phyloP scores from a whole-genome alignment of 2,888 invertebrate species.

The Harmothoe impar region DNA sequence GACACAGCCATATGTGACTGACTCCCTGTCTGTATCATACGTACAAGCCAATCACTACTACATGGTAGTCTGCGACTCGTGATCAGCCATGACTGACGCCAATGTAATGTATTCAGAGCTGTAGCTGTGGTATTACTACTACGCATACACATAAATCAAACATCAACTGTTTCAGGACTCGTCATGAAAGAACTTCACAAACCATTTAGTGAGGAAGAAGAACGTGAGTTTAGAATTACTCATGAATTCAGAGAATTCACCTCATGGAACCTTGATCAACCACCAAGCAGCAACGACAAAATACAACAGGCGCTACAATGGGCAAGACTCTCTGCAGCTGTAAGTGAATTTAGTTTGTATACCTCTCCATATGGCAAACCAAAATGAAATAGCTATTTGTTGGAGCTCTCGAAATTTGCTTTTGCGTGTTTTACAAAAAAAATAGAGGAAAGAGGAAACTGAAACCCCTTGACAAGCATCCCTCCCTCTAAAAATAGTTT shows the following conservation, averaged over 20 bases:
- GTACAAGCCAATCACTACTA: too few species aligned
- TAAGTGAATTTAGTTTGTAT: background rate
- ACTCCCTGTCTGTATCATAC: too few species aligned
- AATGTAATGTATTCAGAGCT: too few species aligned
- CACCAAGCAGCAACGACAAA: conserved; percentile 28
- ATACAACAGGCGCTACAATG: conserved; percentile 52
- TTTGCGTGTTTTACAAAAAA: background rate
- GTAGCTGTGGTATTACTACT: too few species aligned
- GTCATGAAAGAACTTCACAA: conserved; percentile 37
- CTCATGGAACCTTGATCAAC: conserved; percentile 31
- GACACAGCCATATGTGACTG: too few species aligned
- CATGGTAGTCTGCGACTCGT: too few species aligned
- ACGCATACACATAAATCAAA: too few species aligned
- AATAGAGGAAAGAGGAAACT: background rate
- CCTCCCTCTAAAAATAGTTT: background rate
- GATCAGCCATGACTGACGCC: too few species aligned
- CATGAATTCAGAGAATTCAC: conserved; percentile 51
- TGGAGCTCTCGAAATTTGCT: background rate
- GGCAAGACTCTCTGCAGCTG: conserved; percentile 4
- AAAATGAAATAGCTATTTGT: background rate
- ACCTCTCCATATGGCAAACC: too few species aligned
- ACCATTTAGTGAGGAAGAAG: conserved; percentile 55
- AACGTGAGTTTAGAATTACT: conserved; percentile 37
- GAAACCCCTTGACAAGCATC: background rate
- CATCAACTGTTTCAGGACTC: conserved; percentile 21